These are phyloP conservation scores for Rhingia rostrata DNA, from an alignment of 2,888 invertebrate genomes.

Conservation along the genomic window DNA sequence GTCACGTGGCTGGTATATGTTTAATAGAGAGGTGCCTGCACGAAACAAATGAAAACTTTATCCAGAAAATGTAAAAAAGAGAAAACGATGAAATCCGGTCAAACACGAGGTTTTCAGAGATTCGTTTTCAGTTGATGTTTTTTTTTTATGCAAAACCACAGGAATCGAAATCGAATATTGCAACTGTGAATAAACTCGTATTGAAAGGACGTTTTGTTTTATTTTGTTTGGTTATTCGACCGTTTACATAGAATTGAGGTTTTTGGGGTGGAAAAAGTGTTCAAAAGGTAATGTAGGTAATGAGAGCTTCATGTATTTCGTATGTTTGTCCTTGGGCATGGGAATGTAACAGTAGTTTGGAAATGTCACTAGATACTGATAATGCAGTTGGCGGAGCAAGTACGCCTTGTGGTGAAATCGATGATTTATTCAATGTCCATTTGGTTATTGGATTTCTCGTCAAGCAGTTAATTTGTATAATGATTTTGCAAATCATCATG, in stretches of 20 bases:
- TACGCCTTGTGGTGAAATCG: neutral
- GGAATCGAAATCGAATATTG: conserved; percentile 3
- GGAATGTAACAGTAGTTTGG: conserved; percentile 15
- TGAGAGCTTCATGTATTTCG: conserved; percentile 21
- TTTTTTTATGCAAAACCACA: conserved; percentile 13
- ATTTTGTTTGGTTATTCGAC: neutral
- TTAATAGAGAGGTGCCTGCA: conserved; percentile 9
- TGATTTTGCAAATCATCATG: too few relatives aligned
- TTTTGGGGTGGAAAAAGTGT: conserved; percentile 1
- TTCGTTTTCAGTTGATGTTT: neutral
- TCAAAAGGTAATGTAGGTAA: conserved; percentile 2
- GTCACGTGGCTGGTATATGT: conserved; percentile 55
- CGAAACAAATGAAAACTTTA: conserved; percentile 39
- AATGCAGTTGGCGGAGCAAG: conserved; percentile 9
- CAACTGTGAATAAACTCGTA: neutral
- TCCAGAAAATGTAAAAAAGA: conserved; percentile 29
- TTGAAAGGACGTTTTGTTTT: neutral
- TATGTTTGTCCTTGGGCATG: conserved; percentile 12
- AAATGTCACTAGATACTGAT: conserved; percentile 3
- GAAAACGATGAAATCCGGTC: conserved; percentile 41
- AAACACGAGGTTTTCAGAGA: conserved; percentile 48
- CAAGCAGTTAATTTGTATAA: neutral
- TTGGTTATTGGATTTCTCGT: conserved; percentile 9
- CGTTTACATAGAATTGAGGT: neutral
- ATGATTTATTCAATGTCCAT: conserved; percentile 23